phyloP scores from a whole-genome alignment of 2,888 invertebrate species.

The Leptodirus hochenwartii region DNA sequence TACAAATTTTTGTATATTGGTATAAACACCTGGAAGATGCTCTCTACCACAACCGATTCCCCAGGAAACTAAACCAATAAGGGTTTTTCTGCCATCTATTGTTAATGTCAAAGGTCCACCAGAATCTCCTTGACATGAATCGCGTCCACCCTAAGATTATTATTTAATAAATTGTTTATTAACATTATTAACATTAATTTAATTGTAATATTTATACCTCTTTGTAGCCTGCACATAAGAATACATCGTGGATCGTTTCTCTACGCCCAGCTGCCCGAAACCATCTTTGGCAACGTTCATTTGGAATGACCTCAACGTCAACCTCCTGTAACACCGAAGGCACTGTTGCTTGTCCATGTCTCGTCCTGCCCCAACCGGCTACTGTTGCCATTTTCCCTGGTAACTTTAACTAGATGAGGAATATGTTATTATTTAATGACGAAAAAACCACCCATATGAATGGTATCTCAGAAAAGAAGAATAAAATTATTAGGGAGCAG shows the following conservation, averaged over 20 bases:
- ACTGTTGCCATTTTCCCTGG: conserved; percentile 82
- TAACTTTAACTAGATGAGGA: conserved; percentile 39
- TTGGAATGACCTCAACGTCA: conserved; percentile 72
- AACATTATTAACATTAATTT: too few species aligned
- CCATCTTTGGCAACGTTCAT: conserved; percentile 84
- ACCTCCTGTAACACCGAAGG: conserved; percentile 74
- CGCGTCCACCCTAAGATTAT: conserved; percentile 40
- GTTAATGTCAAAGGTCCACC: conserved; percentile 80
- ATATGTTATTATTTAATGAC: too few species aligned
- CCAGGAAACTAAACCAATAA: conserved; percentile 82
- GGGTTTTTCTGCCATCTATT: conserved; percentile 67
- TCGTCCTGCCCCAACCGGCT: conserved; percentile 81
- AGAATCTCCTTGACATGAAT: conserved; percentile 61
- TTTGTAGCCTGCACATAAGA: conserved; percentile 84
- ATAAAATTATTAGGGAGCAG: neutral
- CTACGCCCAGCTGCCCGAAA: conserved; percentile 76
- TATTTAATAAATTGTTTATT: conserved; percentile 3
- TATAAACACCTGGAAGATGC: conserved; percentile 79
- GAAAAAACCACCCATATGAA: neutral
- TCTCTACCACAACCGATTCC: conserved; percentile 83
- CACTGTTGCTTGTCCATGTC: conserved; percentile 75
- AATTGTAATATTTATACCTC: too few species aligned
- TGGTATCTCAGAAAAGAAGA: neutral
- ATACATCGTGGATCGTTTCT: conserved; percentile 87
- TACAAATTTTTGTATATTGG: conserved; percentile 82